phyloP scores from a whole-genome alignment of 2,888 invertebrate genomes.

The Thereva nobilitata region DNA sequence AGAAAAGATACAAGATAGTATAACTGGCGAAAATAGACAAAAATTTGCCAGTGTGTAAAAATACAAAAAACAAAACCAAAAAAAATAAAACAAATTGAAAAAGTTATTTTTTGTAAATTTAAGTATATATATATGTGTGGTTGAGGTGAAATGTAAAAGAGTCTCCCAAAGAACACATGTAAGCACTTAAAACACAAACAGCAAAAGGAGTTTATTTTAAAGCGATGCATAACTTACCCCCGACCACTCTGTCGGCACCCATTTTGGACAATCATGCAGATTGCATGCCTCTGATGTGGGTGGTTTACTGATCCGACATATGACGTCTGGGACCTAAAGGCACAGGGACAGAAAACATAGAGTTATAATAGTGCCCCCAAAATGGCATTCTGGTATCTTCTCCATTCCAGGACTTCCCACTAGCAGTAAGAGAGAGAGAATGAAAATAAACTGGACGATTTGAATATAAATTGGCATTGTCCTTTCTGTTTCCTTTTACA shows the following conservation, averaged over 20 bases:
- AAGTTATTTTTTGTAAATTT: background rate
- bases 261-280: conserved; percentile 82
- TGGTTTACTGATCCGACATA: conserved; percentile 77
- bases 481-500: conserved; percentile 13
- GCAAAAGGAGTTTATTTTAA: conserved; percentile 17
- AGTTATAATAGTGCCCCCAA: conserved; percentile 11
- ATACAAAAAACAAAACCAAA: no score
- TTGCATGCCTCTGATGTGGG: conserved; percentile 81
- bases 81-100: no score
- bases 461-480: conserved; percentile 38
- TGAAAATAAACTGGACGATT: conserved; percentile 32
- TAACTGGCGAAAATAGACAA: background rate
- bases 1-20: conserved; percentile 17
- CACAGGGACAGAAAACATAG: conserved; percentile 38
- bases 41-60: no score
- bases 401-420: conserved; percentile 1
- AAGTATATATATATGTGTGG: background rate
- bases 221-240: conserved; percentile 69
- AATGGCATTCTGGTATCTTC: background rate
- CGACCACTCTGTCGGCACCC: conserved; percentile 88
- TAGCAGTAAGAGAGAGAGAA: background rate
- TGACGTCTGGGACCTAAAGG: conserved; percentile 73
- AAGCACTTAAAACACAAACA: conserved; percentile 37
- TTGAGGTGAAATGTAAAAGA: conserved; percentile 16
- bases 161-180: conserved; percentile 36